Conservation (phyloP, 2,797 vertebrate species). For the Phataginus tricuspis region DNA sequence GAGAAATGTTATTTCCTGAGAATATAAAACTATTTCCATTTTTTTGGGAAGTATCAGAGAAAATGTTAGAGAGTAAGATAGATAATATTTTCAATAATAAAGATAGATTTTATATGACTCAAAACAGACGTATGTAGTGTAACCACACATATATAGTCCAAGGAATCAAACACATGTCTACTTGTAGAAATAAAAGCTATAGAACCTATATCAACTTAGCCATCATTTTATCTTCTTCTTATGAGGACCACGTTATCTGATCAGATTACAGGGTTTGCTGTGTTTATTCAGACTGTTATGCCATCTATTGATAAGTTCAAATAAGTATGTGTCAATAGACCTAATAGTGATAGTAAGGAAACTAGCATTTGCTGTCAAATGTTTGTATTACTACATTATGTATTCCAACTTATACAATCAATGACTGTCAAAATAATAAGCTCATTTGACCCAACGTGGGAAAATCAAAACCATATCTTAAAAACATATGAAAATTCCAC, state of each 20-base stretch:
- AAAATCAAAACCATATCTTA: not conserved
- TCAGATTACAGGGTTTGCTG: not conserved
- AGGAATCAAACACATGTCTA: not conserved
- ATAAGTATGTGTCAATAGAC: not conserved
- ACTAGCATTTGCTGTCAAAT: not conserved
- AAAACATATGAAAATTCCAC: not conserved
- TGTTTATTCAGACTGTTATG: not conserved
- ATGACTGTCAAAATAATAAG: not conserved
- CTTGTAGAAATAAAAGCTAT: not conserved
- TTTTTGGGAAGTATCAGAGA: not conserved
- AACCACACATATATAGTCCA: not conserved
- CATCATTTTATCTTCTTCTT: not conserved
- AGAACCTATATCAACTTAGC: not conserved
- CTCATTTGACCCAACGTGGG: not conserved
- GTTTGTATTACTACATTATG: not conserved
- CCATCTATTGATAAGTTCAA: not conserved
- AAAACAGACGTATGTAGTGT: not conserved
- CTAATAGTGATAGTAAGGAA: not conserved
- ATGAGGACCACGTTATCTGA: not conserved
- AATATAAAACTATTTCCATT: not conserved
- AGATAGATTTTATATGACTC: not conserved
- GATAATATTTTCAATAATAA: not conserved
- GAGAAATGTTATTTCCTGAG: not conserved
- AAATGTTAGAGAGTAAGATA: not conserved
- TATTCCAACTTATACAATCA: not conserved